phyloP scores from a whole-genome alignment of 2,888 invertebrate genomes.

The Lordiphosa andalusiaca region DNA sequence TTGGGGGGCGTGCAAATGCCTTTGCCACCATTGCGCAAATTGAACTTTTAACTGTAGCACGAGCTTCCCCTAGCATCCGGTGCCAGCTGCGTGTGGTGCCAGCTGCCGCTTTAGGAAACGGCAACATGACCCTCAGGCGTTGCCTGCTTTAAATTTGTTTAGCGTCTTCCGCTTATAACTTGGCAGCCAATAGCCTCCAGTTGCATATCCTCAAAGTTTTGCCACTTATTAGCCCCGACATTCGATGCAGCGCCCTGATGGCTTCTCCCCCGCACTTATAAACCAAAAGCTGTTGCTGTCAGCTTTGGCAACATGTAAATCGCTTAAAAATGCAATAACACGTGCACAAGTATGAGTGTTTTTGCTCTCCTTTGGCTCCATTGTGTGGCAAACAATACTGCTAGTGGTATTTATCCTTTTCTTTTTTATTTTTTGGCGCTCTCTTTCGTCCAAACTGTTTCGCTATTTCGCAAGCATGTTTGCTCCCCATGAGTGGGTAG shows the following conservation, averaged over 20 bases:
- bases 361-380: slow-evolving; percentile 23
- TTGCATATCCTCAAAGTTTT: slow-evolving; percentile 48
- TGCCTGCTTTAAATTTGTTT: slow-evolving; percentile 65
- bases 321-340: slow-evolving; percentile 54
- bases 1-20: slow-evolving; percentile 49
- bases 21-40: slow-evolving; percentile 70
- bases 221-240: slow-evolving; percentile 56
- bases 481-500: slow-evolving; percentile 45
- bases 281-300: slow-evolving; percentile 1
- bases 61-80: slow-evolving; percentile 63
- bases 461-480: slow-evolving; percentile 48
- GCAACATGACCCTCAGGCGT: slow-evolving; percentile 70
- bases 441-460: slow-evolving; percentile 20
- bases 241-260: slow-evolving; percentile 1
- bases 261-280: not conserved
- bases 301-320: slow-evolving; percentile 30
- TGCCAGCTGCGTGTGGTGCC: slow-evolving; percentile 57
- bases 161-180: slow-evolving; percentile 71
- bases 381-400: slow-evolving; percentile 34
- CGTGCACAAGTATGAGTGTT: slow-evolving; percentile 31
- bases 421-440: not conserved
- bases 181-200: slow-evolving; percentile 46
- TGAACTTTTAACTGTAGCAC: slow-evolving; percentile 76
- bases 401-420: not conserved
- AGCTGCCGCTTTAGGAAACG: slow-evolving; percentile 51